A percentile compares a stretch with the other conserved stretches of the same genome.
Conservation (phyloP, 2,888 invertebrate genomes). For the Troides aeacus region DNA sequence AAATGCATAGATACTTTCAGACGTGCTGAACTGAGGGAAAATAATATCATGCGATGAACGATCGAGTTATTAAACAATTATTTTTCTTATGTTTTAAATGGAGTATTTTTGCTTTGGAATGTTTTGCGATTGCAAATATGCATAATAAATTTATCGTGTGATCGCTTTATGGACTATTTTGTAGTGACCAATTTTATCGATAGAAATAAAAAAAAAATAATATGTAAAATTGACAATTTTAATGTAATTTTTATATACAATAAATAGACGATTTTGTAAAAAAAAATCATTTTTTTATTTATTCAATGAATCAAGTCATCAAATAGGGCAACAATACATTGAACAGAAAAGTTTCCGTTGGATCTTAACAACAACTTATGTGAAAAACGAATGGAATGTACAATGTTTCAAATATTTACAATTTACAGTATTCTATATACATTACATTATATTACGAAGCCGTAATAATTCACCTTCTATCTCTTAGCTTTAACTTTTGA, state of each 20-base stretch:
- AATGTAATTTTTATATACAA: constrained; percentile 81
- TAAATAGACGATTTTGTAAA: constrained; percentile 80
- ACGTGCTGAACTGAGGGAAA: constrained; percentile 1
- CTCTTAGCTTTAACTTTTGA: too few relatives aligned
- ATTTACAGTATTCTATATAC: constrained; percentile 42
- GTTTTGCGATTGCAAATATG: constrained; percentile 61
- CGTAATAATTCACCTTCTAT: too few relatives aligned
- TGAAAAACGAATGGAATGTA: constrained; percentile 32
- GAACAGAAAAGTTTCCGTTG: constrained; percentile 30
- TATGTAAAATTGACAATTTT: constrained; percentile 79
- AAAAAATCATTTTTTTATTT: constrained; percentile 58
- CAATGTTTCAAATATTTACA: constrained; percentile 45
- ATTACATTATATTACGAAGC: not conserved
- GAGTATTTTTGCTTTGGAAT: constrained; percentile 44
- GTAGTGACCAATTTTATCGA: constrained; percentile 79
- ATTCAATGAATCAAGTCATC: constrained; percentile 31
- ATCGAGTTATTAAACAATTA: constrained; percentile 15
- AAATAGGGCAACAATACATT: constrained; percentile 31
- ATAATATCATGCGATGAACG: constrained; percentile 9
- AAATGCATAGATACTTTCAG: not conserved
- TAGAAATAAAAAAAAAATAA: constrained; percentile 63
- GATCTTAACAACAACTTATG: constrained; percentile 31
- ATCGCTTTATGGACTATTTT: constrained; percentile 77
- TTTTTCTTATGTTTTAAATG: constrained; percentile 20
- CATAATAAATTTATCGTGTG: constrained; percentile 70